Evolutionary conservation across 64 coral and sea anemone species (phyloP).

Genomic region (Stylophora pistillata): DNA sequence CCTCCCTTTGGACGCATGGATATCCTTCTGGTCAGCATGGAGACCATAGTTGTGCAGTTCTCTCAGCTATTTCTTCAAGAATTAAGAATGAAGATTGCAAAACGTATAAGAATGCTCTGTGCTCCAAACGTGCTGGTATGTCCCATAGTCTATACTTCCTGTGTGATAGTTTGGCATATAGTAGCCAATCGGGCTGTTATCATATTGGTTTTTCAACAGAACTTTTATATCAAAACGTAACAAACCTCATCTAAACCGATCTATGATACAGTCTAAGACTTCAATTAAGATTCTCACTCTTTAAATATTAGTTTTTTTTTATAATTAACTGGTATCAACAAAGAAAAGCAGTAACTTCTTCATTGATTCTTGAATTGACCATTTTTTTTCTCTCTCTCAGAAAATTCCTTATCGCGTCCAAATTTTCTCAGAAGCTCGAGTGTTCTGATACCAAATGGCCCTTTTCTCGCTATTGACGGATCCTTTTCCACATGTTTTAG

Average conservation of each 20-base stretch:
- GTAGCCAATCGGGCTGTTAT: too few relatives aligned
- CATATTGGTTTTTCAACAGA: too few relatives aligned
- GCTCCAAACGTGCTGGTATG: not conserved
- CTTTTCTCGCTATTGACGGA: not conserved
- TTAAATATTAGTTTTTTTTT: too few relatives aligned
- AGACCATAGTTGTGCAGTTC: not conserved
- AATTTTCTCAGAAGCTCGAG: not conserved
- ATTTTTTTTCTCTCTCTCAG: not conserved
- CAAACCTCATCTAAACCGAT: too few relatives aligned
- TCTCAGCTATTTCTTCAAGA: not conserved
- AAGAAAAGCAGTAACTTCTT: not conserved
- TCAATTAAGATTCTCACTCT: too few relatives aligned
- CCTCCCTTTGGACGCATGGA: not conserved
- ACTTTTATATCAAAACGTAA: too few relatives aligned
- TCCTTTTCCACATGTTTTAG: conserved; percentile 1
- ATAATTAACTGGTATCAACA: too few relatives aligned
- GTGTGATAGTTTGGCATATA: too few relatives aligned
- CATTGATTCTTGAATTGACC: not conserved
- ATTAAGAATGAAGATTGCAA: not conserved
- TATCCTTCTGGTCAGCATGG: conserved; percentile 20
- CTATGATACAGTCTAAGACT: too few relatives aligned
- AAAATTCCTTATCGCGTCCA: not conserved
- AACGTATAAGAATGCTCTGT: not conserved
- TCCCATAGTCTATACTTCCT: not conserved
- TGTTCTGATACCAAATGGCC: not conserved